These are phyloP conservation scores for Cephus sareptanus DNA, from an alignment of 2,888 invertebrate genomes.

Conservation along the genomic window DNA sequence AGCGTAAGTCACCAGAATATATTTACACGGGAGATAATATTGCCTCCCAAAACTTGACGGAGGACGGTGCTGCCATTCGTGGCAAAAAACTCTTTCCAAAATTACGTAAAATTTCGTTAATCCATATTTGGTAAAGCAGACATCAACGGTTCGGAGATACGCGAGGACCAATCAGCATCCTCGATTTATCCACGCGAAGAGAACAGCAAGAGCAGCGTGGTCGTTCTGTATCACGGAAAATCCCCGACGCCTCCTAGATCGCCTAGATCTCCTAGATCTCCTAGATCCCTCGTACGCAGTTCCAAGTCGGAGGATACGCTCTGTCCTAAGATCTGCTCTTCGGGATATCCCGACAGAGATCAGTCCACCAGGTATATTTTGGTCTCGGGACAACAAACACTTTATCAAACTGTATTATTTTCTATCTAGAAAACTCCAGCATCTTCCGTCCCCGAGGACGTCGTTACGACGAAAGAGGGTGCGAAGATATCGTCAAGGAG, in stretches of 20 bases:
- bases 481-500: slow-evolving; percentile 33
- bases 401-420: neutral
- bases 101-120: neutral
- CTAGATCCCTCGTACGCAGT: slow-evolving; percentile 28
- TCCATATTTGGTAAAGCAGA: slow-evolving; percentile 9
- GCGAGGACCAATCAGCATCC: slow-evolving; percentile 21
- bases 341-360: slow-evolving; percentile 3
- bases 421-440: neutral
- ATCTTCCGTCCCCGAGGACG: slow-evolving; percentile 21
- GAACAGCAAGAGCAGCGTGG: slow-evolving; percentile 55
- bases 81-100: no score
- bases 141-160: neutral
- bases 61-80: no score
- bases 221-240: slow-evolving; percentile 50
- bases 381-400: neutral
- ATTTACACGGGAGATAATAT: neutral
- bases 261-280: slow-evolving; percentile 20
- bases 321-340: slow-evolving; percentile 17
- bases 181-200: slow-evolving; percentile 27
- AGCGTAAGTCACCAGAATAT: slow-evolving; percentile 33
- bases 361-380: slow-evolving; percentile 8
- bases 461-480: slow-evolving; percentile 33
- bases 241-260: slow-evolving; percentile 19
- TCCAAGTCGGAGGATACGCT: slow-evolving; percentile 45
- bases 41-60: neutral